Conservation (phyloP, 2,797 vertebrate genomes). For the Ceryle rudis region DNA sequence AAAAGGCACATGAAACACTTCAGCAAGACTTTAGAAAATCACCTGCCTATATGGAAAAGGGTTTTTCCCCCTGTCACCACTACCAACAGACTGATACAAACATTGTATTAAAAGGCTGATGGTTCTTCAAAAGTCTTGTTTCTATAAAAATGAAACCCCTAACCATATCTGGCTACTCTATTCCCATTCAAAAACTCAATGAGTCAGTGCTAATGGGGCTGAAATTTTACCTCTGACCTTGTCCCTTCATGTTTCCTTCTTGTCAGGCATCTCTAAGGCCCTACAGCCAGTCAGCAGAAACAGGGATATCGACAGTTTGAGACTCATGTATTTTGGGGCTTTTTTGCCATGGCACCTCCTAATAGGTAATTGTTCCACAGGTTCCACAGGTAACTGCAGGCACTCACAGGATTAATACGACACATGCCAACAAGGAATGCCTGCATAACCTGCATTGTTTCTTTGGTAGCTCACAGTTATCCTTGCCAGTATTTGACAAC, state of each 20-base stretch:
- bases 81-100: not conserved
- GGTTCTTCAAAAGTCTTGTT: not conserved
- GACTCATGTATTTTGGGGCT: not conserved
- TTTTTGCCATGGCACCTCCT: not conserved
- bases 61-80: not conserved
- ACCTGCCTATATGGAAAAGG: slow-evolving; percentile 19
- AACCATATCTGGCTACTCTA: not conserved
- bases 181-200: not conserved
- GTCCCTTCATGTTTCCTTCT: not conserved
- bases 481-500: not conserved
- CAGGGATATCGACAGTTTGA: not conserved
- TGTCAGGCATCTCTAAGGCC: not conserved
- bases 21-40: slow-evolving; percentile 23
- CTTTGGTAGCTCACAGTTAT: not conserved
- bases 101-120: not conserved
- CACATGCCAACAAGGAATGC: not conserved
- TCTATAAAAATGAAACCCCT: not conserved
- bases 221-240: not conserved
- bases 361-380: not conserved
- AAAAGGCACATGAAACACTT: slow-evolving; percentile 44
- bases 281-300: not conserved
- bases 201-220: not conserved
- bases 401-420: not conserved
- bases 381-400: not conserved
- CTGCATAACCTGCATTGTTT: not conserved